Base-by-base conservation (phyloP, 2,113 vertebrate species). In the Hemiscyllium ocellatum region DNA sequence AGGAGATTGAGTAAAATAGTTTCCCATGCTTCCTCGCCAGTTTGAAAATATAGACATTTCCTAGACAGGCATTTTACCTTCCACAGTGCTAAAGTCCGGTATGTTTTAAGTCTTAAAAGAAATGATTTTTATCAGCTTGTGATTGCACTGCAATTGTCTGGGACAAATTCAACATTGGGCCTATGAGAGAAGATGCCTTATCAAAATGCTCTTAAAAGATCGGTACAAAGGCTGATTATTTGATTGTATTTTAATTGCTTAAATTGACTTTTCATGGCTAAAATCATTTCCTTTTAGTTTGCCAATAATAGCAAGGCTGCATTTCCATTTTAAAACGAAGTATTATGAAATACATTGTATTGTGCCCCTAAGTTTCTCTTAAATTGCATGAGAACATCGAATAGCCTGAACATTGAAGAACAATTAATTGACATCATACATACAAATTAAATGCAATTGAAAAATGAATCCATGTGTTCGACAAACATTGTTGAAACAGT, bases 41-140 rank as follows among this genome's bases (percentile, higher is more conserved):
- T 95, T 95, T 70, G 47, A 72, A 95, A 95, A 95, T 95, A 95
- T 95, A 95, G 94, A 95, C 69, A 95, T 95, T 95, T 95, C 94
- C 94, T 95, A 95, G 94, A 95, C 94, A 95, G 94, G 94, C 94
- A 72, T 72, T 72, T 95, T 95, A 72, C 94, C 69, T 76, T 72
- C 42, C 72, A 47, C 94, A 66, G 5, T 52, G 93, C 50, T 95
- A 70, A 69, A 52, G 69, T 50, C 94, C 26, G 94, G 94, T 52
- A 95, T 72, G 50, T 95, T 76, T 72, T 19, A 95, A 95, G 94
- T 76, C 94, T 52, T 47, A 70, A 33, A 42, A 72, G 69, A 95
- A 72, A 72, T 70, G 68, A 70, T 52, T 93, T 95, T 65, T 66
- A 66, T 93, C 61, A 66, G 65, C 33, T 66, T 93, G 89, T 22